Conservation (phyloP, 1,140 invertebrate genomes). For the Drosophila orosa region DNA sequence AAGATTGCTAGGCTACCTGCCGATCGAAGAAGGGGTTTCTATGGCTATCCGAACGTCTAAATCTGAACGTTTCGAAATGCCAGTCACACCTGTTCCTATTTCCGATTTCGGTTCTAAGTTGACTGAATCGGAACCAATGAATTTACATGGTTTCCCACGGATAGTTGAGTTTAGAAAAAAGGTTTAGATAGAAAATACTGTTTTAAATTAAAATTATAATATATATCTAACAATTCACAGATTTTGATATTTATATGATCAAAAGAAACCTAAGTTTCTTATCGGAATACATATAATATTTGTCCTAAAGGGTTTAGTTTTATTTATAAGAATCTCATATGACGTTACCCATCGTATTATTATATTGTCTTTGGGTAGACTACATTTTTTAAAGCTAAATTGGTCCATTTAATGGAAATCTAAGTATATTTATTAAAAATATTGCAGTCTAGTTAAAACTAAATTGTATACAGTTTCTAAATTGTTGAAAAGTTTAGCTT, state of each 20-base stretch:
- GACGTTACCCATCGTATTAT: not conserved
- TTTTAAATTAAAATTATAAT: not conserved
- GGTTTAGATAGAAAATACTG: not conserved
- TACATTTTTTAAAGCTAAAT: not conserved
- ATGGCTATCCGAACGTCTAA: slow-evolving; percentile 2
- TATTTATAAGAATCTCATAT: not conserved
- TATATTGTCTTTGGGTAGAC: not conserved
- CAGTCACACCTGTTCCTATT: slow-evolving; percentile 38
- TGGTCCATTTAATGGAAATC: no score
- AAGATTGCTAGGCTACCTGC: slow-evolving; percentile 28
- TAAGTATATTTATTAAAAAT: no score
- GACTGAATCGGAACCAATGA: slow-evolving; percentile 14
- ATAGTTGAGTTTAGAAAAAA: not conserved
- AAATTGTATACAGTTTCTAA: no score
- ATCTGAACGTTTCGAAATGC: slow-evolving; percentile 19
- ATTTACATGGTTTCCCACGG: slow-evolving; percentile 4
- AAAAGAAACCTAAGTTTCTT: no score
- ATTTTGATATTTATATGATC: not conserved
- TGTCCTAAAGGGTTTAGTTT: not conserved
- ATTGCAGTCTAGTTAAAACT: no score
- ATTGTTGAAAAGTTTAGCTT: no score
- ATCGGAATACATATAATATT: not conserved
- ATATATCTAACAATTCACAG: no score
- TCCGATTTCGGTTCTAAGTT: slow-evolving; percentile 15
- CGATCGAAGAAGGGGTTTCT: slow-evolving; percentile 23